These are phyloP conservation scores for Ditula angustiorana DNA, from an alignment of 2,888 invertebrate species.

Conservation along the genomic window DNA sequence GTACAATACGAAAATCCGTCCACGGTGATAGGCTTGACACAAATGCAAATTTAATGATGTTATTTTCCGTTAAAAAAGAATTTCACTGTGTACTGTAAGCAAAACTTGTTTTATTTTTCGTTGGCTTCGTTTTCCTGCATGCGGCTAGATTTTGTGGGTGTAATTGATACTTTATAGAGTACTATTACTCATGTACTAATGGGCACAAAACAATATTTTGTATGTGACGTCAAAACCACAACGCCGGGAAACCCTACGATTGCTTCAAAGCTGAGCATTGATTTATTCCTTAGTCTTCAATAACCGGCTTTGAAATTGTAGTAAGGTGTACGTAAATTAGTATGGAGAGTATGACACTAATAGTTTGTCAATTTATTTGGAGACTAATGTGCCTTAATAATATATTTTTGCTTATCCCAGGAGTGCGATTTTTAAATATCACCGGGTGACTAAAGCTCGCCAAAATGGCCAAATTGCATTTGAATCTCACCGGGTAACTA, in stretches of 20 bases:
- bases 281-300: slow-evolving; percentile 37
- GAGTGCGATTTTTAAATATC: too few species aligned
- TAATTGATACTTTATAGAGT: slow-evolving; percentile 50
- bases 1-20: slow-evolving; percentile 30
- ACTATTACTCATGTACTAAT: slow-evolving; percentile 51
- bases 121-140: slow-evolving; percentile 53
- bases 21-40: slow-evolving; percentile 29
- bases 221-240: slow-evolving; percentile 59
- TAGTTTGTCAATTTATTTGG: too few species aligned
- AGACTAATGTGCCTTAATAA: too few species aligned
- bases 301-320: slow-evolving; percentile 22
- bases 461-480: too few species aligned
- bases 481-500: too few species aligned
- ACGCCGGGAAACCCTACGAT: slow-evolving; percentile 59
- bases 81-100: not conserved
- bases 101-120: slow-evolving; percentile 40
- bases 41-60: slow-evolving; percentile 28
- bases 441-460: too few species aligned
- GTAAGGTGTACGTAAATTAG: too few species aligned
- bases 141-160: slow-evolving; percentile 41
- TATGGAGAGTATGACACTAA: not conserved
- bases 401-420: too few species aligned
- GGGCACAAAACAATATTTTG: slow-evolving; percentile 58
- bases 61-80: slow-evolving; percentile 20
- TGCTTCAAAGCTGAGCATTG: slow-evolving; percentile 41